A percentile compares a stretch with the other conserved stretches of the same genome.
Conservation (phyloP, 2,113 vertebrate species). For the Psammodynastes pulverulentus region DNA sequence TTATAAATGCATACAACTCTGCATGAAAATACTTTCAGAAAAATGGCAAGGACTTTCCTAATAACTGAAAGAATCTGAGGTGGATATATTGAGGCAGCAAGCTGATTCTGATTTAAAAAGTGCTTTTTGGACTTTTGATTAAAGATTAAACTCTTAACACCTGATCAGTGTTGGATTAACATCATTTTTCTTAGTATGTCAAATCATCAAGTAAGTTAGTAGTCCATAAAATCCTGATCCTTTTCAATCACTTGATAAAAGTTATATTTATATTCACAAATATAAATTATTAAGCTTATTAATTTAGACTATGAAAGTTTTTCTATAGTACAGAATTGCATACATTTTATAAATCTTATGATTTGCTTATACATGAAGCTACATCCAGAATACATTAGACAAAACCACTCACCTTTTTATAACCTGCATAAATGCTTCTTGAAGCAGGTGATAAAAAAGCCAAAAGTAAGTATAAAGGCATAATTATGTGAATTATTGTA, state of each 20-base stretch:
- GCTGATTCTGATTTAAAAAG: not conserved
- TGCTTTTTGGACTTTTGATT: not conserved
- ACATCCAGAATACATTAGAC: not conserved
- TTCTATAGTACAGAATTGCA: not conserved
- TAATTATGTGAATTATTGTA: not conserved
- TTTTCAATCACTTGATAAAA: not conserved
- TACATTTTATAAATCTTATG: not conserved
- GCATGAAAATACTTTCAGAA: not conserved
- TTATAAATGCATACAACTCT: constrained; percentile 10
- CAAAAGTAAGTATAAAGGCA: not conserved
- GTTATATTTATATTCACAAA: not conserved
- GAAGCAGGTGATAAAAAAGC: not conserved
- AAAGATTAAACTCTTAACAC: not conserved
- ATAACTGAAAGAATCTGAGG: not conserved
- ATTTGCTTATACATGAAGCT: not conserved
- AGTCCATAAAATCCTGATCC: not conserved
- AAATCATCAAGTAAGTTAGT: not conserved
- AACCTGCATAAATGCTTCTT: not conserved
- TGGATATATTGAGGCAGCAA: not conserved
- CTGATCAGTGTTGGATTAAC: not conserved
- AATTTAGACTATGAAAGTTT: not conserved
- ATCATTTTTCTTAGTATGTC: not conserved
- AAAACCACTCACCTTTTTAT: not conserved
- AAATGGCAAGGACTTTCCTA: not conserved
- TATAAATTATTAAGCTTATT: constrained; percentile 1